phyloP scores from a whole-genome alignment of 2,888 invertebrate species.

The Amiota communis region DNA sequence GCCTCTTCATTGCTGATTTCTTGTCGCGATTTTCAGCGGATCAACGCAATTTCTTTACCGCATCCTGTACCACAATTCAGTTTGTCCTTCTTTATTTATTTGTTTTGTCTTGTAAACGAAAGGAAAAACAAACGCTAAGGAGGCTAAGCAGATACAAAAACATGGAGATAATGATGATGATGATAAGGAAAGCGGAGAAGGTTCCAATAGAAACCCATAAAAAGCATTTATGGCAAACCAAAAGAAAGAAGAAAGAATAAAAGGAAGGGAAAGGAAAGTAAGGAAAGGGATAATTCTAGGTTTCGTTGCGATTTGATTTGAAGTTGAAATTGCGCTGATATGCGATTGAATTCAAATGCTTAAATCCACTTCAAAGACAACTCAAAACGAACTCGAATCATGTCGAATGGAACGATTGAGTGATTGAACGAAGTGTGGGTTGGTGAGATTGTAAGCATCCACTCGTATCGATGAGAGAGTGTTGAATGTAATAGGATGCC shows the following conservation, averaged over 20 bases:
- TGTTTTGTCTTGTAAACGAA: neutral
- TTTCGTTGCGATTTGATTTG: conserved; percentile 9
- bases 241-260: neutral
- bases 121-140: conserved; percentile 11
- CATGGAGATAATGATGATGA: too few relatives aligned
- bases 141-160: conserved; percentile 23
- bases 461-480: conserved; percentile 2
- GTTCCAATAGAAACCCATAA: conserved; percentile 10
- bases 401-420: neutral
- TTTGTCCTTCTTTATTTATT: neutral
- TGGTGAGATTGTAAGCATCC: neutral
- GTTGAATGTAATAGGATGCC: neutral
- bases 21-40: conserved; percentile 36
- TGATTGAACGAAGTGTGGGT: conserved; percentile 6
- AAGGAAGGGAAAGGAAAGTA: neutral
- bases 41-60: conserved; percentile 28
- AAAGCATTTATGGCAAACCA: conserved; percentile 11
- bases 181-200: neutral
- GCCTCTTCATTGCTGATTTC: conserved; percentile 37
- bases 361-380: conserved; percentile 24
- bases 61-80: neutral
- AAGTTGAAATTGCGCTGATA: conserved; percentile 16
- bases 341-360: conserved; percentile 28
- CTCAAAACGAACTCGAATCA: neutral
- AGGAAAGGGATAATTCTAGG: conserved; percentile 17